These are phyloP conservation scores for Eucera pruinosa DNA, from an alignment of 2,888 invertebrate genomes.

Conservation along the genomic window DNA sequence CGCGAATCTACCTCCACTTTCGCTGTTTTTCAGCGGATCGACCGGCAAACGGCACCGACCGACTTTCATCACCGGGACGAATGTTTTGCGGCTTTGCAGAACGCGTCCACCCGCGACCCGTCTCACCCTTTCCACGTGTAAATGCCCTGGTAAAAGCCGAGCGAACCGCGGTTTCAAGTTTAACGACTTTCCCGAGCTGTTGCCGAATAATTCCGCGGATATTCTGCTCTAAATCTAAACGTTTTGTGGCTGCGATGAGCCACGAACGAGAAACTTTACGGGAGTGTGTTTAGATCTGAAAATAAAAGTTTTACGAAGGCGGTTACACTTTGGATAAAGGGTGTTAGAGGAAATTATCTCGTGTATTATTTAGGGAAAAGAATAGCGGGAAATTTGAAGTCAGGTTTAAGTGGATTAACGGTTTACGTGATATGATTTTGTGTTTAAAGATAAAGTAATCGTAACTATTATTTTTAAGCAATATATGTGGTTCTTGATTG, in stretches of 20 bases:
- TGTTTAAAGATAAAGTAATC: no score
- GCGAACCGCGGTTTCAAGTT: slow-evolving; percentile 14
- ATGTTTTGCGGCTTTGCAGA: slow-evolving; percentile 63
- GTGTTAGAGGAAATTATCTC: no score
- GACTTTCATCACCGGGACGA: slow-evolving; percentile 48
- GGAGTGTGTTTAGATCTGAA: neutral
- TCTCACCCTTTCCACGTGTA: neutral
- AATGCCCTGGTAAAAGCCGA: slow-evolving; percentile 3
- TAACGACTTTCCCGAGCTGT: slow-evolving; percentile 14
- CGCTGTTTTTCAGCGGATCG: slow-evolving; percentile 30
- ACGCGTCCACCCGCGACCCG: neutral
- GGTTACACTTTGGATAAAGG: neutral
- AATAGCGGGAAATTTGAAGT: no score
- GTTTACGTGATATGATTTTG: no score
- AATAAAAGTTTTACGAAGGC: neutral
- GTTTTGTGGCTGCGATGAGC: neutral
- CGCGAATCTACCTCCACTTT: slow-evolving; percentile 23
- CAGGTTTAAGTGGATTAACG: no score
- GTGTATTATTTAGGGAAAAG: no score
- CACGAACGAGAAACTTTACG: neutral
- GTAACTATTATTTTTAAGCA: no score
- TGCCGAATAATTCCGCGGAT: slow-evolving; percentile 3
- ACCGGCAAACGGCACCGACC: slow-evolving; percentile 26
- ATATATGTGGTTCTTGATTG: no score
- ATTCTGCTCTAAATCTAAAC: neutral